phyloP scores from a whole-genome alignment of 64 coral and sea anemone genomes.

The Dendrophyllia cribrosa region DNA sequence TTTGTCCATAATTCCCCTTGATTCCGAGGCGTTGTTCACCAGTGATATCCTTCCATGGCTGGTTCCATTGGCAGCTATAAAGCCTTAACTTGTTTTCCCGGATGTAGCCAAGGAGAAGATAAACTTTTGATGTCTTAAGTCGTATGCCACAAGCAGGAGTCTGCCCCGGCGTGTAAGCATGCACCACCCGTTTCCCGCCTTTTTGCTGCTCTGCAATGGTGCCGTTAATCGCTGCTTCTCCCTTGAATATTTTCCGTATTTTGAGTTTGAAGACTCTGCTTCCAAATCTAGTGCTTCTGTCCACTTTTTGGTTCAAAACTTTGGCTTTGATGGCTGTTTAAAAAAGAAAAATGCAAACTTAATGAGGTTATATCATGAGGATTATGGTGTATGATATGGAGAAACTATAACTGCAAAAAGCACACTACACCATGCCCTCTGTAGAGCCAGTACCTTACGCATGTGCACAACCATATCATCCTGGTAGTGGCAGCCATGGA shows the following conservation, averaged over 20 bases:
- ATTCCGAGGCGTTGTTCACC: conserved; percentile 25
- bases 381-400: too few relatives aligned
- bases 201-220: not conserved
- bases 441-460: too few relatives aligned
- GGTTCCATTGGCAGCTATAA: not conserved
- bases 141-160: not conserved
- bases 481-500: too few relatives aligned
- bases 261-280: conserved; percentile 9
- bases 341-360: not conserved
- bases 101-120: conserved; percentile 5
- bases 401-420: too few relatives aligned
- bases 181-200: not conserved
- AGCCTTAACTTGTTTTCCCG: not conserved
- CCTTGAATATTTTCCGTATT: conserved; percentile 55
- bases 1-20: not conserved
- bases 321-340: conserved; percentile 12
- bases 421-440: too few relatives aligned
- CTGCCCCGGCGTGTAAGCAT: not conserved
- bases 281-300: not conserved
- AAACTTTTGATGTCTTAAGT: not conserved
- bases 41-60: conserved; percentile 5
- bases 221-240: not conserved
- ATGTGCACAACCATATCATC: too few relatives aligned
- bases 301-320: not conserved
- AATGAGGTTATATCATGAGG: too few relatives aligned